Evolutionary conservation across 2,888 invertebrate genomes (phyloP).

Genomic region (Autographa pulchrina): DNA sequence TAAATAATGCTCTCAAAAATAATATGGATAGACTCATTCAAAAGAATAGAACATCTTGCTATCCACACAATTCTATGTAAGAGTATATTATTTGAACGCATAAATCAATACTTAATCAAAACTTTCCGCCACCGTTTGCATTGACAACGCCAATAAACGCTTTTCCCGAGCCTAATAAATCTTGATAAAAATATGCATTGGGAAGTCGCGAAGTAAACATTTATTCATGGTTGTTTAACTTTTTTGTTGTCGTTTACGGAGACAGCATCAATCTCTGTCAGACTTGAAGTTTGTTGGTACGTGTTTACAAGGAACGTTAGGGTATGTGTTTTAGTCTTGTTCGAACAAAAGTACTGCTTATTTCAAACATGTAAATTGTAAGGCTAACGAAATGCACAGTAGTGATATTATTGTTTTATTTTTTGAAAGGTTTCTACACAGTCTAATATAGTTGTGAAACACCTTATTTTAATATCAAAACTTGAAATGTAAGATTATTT

Average conservation of each 20-base stretch:
- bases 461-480: no score
- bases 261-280: slow-evolving; percentile 71
- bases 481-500: no score
- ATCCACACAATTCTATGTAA: no score
- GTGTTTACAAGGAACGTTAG: slow-evolving; percentile 25
- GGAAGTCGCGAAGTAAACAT: slow-evolving; percentile 66
- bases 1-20: no score
- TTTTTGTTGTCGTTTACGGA: slow-evolving; percentile 63
- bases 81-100: background rate
- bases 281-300: slow-evolving; percentile 46
- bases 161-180: slow-evolving; percentile 45
- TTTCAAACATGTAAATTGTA: no score
- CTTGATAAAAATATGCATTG: slow-evolving; percentile 69
- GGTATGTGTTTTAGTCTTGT: slow-evolving; percentile 11
- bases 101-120: slow-evolving; percentile 1
- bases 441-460: no score
- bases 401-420: no score
- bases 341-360: no score
- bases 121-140: slow-evolving; percentile 15
- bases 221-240: slow-evolving; percentile 71
- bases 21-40: no score
- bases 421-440: no score
- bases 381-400: no score
- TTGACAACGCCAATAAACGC: slow-evolving; percentile 30
- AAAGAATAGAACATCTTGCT: no score